Evolutionary conservation across 2,113 vertebrate genomes (phyloP).

Genomic region (Syngnathus floridae): DNA sequence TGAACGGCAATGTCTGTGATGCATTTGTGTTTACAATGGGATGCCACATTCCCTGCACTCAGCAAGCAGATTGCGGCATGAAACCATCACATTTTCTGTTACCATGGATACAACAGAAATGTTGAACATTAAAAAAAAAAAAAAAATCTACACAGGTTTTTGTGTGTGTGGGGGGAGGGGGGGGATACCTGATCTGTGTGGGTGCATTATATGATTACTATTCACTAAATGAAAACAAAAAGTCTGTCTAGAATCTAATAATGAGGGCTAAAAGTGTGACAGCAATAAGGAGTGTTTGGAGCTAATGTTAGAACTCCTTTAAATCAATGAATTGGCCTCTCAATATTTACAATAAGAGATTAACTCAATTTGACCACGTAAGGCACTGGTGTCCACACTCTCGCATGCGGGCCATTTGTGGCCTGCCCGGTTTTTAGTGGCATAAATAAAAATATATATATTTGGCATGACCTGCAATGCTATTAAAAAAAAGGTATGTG

Average conservation of each 20-base stretch:
- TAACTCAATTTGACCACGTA: not conserved
- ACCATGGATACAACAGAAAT: constrained; percentile 63
- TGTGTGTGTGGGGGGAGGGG: constrained; percentile 9
- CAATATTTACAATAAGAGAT: not conserved
- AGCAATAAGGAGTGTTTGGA: not conserved
- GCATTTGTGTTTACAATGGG: constrained; percentile 63
- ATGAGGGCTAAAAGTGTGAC: no score
- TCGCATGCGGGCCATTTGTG: no score
- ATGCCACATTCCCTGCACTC: constrained; percentile 37
- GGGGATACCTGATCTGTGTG: no score
- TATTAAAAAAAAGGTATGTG: no score
- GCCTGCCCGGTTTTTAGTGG: no score
- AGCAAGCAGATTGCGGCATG: constrained; percentile 37
- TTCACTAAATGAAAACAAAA: no score
- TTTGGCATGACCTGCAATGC: no score
- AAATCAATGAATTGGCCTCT: not conserved
- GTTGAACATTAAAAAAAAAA: constrained; percentile 73
- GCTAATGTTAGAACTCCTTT: not conserved
- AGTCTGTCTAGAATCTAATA: no score
- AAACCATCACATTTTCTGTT: constrained; percentile 58
- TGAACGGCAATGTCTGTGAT: constrained; percentile 43
- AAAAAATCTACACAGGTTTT: constrained; percentile 54
- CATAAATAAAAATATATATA: no score
- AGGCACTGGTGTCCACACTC: no score
- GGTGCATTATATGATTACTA: no score